These are phyloP conservation scores for Lymantria monacha DNA, from an alignment of 2,888 invertebrate species.

Conservation along the genomic window DNA sequence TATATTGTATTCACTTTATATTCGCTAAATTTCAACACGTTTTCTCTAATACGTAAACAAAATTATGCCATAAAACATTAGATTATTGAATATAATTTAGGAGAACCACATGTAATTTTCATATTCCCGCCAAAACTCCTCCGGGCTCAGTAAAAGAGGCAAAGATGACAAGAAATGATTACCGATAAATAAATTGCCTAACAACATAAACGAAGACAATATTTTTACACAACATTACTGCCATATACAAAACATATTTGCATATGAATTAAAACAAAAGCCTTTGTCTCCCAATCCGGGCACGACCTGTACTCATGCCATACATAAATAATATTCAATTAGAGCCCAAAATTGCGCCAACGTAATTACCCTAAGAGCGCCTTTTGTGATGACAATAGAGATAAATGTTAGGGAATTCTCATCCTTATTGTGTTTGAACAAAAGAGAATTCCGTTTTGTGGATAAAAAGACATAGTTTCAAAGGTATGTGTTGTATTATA, in stretches of 20 bases:
- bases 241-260: not conserved
- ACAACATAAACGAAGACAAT: no score
- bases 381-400: slow-evolving; percentile 16
- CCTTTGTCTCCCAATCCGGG: slow-evolving; percentile 6
- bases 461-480: not conserved
- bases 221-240: not conserved
- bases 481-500: not conserved
- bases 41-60: no score
- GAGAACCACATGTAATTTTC: no score
- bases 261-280: slow-evolving; percentile 4
- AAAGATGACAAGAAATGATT: no score
- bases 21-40: no score
- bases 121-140: no score
- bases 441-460: not conserved
- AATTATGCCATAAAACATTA: no score
- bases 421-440: slow-evolving; percentile 19
- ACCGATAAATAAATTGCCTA: no score
- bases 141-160: no score
- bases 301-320: slow-evolving; percentile 13
- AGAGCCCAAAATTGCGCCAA: slow-evolving; percentile 24
- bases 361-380: slow-evolving; percentile 26
- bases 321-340: slow-evolving; percentile 35
- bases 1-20: no score
- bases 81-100: no score
- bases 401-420: slow-evolving; percentile 17